Evolutionary conservation across 2,888 invertebrate species (phyloP).

Genomic region (Biston stratarius): DNA sequence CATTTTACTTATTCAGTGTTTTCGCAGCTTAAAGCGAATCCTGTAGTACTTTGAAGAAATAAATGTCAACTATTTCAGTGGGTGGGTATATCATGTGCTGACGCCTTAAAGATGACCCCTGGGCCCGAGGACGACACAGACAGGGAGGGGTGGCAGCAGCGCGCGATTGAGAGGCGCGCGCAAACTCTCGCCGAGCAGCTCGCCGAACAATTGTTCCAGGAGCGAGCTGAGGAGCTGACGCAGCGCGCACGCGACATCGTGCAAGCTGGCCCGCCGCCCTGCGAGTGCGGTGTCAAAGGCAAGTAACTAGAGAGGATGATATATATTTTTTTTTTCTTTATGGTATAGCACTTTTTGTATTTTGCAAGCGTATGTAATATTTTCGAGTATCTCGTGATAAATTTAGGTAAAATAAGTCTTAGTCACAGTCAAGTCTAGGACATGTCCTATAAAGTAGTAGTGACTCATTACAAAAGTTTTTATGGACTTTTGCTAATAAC

Average conservation of each 20-base stretch:
- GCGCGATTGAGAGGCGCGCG: constrained; percentile 66
- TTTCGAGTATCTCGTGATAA: too few species aligned
- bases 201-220: constrained; percentile 69
- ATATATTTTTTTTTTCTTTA: too few species aligned
- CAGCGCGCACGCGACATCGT: constrained; percentile 62
- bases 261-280: constrained; percentile 61
- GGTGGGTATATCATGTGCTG: constrained; percentile 72
- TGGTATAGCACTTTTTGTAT: too few species aligned
- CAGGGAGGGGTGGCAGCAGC: constrained; percentile 60
- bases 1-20: too few species aligned
- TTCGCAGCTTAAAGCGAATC: too few species aligned
- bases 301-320: neutral
- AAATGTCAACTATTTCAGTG: constrained; percentile 57
- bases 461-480: too few species aligned
- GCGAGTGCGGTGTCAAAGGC: constrained; percentile 55
- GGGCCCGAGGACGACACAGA: constrained; percentile 49
- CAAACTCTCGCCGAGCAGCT: constrained; percentile 66
- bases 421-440: too few species aligned
- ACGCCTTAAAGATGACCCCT: constrained; percentile 51
- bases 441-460: too few species aligned
- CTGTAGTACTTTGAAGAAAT: too few species aligned
- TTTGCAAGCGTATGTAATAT: too few species aligned
- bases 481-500: too few species aligned
- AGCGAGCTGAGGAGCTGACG: constrained; percentile 63
- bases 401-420: too few species aligned